phyloP scores from a whole-genome alignment of 2,113 vertebrate genomes.

The Forbesichthys agassizii region DNA sequence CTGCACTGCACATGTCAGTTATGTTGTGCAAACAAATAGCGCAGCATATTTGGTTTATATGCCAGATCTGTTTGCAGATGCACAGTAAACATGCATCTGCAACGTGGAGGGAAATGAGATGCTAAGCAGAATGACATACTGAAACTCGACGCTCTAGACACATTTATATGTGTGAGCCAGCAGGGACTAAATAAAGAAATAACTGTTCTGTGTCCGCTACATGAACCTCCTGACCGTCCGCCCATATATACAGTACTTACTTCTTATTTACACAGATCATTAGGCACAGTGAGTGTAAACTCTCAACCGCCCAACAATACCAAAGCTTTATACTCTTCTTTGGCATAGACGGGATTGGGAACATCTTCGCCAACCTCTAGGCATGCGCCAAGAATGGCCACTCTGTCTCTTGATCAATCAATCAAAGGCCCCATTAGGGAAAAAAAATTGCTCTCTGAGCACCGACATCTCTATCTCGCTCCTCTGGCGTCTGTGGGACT shows the following conservation, averaged over 20 bases:
- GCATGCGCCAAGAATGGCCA: slow-evolving; percentile 53
- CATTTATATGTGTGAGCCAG: background rate
- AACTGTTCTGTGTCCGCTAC: slow-evolving; percentile 26
- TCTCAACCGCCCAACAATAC: slow-evolving; percentile 41
- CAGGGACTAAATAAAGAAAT: slow-evolving; percentile 64
- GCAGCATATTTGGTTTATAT: too few species aligned
- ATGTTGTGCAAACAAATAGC: too few species aligned
- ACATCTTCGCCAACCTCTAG: slow-evolving; percentile 57
- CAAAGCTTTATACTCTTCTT: background rate
- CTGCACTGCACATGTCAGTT: too few species aligned
- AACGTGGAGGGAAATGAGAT: slow-evolving; percentile 19
- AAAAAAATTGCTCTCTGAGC: slow-evolving; percentile 28
- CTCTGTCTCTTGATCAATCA: slow-evolving; percentile 61
- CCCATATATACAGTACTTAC: background rate
- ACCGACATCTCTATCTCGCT: slow-evolving; percentile 48
- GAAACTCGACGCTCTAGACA: slow-evolving; percentile 47
- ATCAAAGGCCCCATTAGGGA: slow-evolving; percentile 44
- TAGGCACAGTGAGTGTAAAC: slow-evolving; percentile 22
- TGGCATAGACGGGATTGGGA: slow-evolving; percentile 12
- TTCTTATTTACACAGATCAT: slow-evolving; percentile 19
- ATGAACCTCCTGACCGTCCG: slow-evolving; percentile 27
- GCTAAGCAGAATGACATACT: slow-evolving; percentile 56
- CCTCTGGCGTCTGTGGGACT: slow-evolving; percentile 47
- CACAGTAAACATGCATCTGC: background rate
- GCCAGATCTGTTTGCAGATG: too few species aligned